A percentile compares a stretch with the other conserved stretches of the same genome.
Conservation (phyloP, 2,888 invertebrate species). For the Gari tellinella region DNA sequence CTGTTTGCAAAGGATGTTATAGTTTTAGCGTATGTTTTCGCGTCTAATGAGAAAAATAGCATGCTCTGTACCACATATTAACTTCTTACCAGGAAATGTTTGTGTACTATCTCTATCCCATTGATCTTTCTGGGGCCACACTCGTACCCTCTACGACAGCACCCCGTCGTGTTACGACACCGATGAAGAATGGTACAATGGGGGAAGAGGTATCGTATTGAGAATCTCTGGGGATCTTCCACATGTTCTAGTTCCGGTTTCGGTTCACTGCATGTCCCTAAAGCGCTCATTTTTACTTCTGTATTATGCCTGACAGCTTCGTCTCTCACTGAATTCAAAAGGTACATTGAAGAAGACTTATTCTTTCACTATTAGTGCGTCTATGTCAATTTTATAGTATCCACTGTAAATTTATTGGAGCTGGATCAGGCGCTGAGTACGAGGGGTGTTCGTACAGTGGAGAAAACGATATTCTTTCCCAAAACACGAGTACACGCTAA, state of each 20-base stretch:
- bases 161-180: slow-evolving; percentile 94
- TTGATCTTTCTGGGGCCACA: slow-evolving; percentile 92
- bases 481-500: too few species aligned
- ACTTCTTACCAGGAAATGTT: slow-evolving; percentile 93
- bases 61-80: too few species aligned
- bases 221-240: slow-evolving; percentile 88
- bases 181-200: slow-evolving; percentile 94
- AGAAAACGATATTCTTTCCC: too few species aligned
- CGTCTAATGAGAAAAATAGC: too few species aligned
- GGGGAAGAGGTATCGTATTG: slow-evolving; percentile 91
- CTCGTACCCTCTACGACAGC: slow-evolving; percentile 89
- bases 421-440: too few species aligned
- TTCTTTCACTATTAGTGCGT: too few species aligned
- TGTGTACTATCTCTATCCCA: slow-evolving; percentile 87
- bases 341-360: neutral
- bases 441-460: too few species aligned
- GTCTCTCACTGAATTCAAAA: slow-evolving; percentile 28
- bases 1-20: too few species aligned
- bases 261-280: slow-evolving; percentile 88
- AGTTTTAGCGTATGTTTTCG: too few species aligned
- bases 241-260: slow-evolving; percentile 91
- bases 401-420: too few species aligned
- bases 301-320: slow-evolving; percentile 59
- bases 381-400: too few species aligned
- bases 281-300: slow-evolving; percentile 66